Evolutionary conservation across 2,888 invertebrate species (phyloP), one percentile per base, ranked within the genome.

Genomic region (Bhutanitis thaidina): DNA sequence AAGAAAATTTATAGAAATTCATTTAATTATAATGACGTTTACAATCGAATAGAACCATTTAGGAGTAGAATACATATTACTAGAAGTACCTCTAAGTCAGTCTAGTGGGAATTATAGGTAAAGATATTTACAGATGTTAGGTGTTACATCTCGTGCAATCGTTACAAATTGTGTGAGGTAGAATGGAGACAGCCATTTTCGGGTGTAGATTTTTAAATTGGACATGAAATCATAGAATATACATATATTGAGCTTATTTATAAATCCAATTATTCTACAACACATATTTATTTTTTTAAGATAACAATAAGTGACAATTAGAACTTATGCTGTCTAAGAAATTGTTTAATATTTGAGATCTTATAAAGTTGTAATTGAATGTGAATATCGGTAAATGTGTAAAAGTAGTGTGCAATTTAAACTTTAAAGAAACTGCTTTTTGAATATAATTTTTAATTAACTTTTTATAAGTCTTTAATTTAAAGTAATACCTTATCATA

Each of bases 21-120:
- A 44, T 43, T 54, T 52, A 38, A 49, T 43, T 53, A 54, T 49
- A 61, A 13, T 58, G 62, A 73, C 69, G 63, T 65, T 75, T 75
- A 80, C 74, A 77, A 73, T 76, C 65, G 65, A 77, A 70, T 67
- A 74, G 69, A 72, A 72, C 71, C 61, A 62, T 58, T 61, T 59
- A 62, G 64, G 61, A 73, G 64, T 71, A 69, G 68, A 69, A 64
- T 65, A 70, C 67, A 69, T 76, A 77, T 71, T 59, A 60, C 77
- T 82, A 86, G 74, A 58, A 81, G 73, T 87, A 82, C 69, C 67
- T 71, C 86, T 87, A 86, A 81, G 70, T 88, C 88, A 88, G 87
- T 88, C 88, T 88, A 88, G 75, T 80, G 82, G 83, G 81, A 83
- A 69, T 80, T 76, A 71, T 73, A 82, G 75, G 74, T 81, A 72